Evolutionary conservation across 1,140 invertebrate genomes (phyloP), one percentile per base, ranked within the genome.

Genomic region (Sesamia nonagrioides): DNA sequence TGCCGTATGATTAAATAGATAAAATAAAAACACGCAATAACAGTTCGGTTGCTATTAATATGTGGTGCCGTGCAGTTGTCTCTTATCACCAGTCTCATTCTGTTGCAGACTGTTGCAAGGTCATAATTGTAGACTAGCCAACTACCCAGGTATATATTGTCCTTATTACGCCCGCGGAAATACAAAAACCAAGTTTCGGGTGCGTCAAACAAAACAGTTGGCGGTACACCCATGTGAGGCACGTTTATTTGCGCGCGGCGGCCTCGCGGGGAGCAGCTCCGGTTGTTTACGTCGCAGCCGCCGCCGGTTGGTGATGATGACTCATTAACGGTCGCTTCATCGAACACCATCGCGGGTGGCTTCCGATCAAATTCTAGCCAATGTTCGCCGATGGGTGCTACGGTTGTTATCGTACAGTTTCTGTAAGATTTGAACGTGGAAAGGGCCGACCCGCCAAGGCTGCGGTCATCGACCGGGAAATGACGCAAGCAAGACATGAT

Each of bases 251-350:
- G 89, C 84, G 83, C 84, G 85, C 86, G 71, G 82, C 77, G 88
- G 88, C 87, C 88, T 87, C 87, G 87, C 80, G 83, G 85, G 83
- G 85, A 81, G 84, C 81, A 85, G 78, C 85, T 87, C 84, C 73
- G 84, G 83, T 88, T 91, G 89, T 91, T 89, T 89, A 89, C 87
- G 85, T 84, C 87, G 85, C 77, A 77, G 73, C 81, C 75, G 80
- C 77, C 60, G 82, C 68, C 84, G 80, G 82, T 82, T 80, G 82
- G 71, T 82, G 82, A 71, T 82, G 80, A 81, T 90, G 89, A 90
- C 87, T 92, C 91, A 91, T 83, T 80, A 85, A 84, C 88, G 82
- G 82, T 78, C 79, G 81, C 76, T 78, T 82, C 71, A 78, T 83
- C 78, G 66, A 77, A 56, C 78, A 77, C 78, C 82, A 75, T 74